A percentile compares a stretch with the other conserved stretches of the same genome.
Evolutionary conservation across 1,140 invertebrate genomes (phyloP).

Genomic region (Danaus melanippus): DNA sequence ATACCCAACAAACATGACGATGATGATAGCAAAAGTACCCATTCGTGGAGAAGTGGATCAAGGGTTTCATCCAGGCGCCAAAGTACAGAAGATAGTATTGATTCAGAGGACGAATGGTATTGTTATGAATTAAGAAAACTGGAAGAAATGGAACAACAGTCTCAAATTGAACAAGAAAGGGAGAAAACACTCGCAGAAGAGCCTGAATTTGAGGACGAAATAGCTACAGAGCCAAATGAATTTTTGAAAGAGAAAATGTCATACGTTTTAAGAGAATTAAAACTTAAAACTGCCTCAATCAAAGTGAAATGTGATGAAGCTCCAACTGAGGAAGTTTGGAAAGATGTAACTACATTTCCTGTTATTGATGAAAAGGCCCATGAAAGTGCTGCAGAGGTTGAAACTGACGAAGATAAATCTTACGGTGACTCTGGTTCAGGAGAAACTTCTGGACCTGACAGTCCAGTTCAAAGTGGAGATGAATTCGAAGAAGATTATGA

Average conservation of each 20-base stretch:
- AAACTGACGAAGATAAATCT: slow-evolving; percentile 64
- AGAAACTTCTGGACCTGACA: slow-evolving; percentile 89
- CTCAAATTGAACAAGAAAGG: slow-evolving; percentile 77
- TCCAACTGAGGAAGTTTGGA: slow-evolving; percentile 54
- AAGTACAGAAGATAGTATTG: slow-evolving; percentile 93
- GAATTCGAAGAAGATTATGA: slow-evolving; percentile 77
- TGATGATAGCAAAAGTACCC: slow-evolving; percentile 88
- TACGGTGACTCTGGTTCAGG: slow-evolving; percentile 78
- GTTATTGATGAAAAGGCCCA: slow-evolving; percentile 45
- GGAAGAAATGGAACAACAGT: slow-evolving; percentile 87
- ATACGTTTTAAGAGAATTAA: slow-evolving; percentile 81
- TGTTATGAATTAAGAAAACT: slow-evolving; percentile 89
- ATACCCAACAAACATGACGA: slow-evolving; percentile 84
- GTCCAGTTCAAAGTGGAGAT: slow-evolving; percentile 80
- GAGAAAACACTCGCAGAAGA: slow-evolving; percentile 75
- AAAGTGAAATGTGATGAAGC: slow-evolving; percentile 64
- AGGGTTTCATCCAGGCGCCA: slow-evolving; percentile 89
- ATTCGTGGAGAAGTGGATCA: slow-evolving; percentile 88
- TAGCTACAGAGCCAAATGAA: slow-evolving; percentile 75
- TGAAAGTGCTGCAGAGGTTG: slow-evolving; percentile 34
- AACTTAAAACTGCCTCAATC: slow-evolving; percentile 75
- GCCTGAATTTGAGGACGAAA: slow-evolving; percentile 67
- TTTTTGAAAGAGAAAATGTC: slow-evolving; percentile 85
- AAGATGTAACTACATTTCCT: slow-evolving; percentile 65
- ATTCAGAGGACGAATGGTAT: slow-evolving; percentile 95